Percentiles rank a stretch among this genome's conserved stretches.
Conservation (phyloP, 2,113 vertebrate genomes). For the Pardalotus punctatus region DNA sequence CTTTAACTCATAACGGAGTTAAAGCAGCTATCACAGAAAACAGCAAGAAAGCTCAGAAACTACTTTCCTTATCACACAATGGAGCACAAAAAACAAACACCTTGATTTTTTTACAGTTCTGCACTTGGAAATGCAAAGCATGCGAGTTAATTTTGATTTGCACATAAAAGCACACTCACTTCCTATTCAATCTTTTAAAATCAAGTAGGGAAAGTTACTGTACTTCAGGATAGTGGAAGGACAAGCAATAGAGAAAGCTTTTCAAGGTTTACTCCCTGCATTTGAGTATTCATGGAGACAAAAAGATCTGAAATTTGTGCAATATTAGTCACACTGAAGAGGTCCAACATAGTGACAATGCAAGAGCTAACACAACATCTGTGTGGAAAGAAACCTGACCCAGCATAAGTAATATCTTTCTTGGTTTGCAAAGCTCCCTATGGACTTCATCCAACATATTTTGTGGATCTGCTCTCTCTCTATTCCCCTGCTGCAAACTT, state of each 20-base stretch:
- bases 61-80: not conserved
- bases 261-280: not conserved
- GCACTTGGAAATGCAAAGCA: not conserved
- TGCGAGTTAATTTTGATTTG: not conserved
- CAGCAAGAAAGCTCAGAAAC: not conserved
- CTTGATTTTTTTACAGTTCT: not conserved
- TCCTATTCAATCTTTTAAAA: not conserved
- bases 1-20: not conserved
- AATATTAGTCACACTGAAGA: constrained; percentile 5
- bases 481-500: not conserved
- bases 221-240: not conserved
- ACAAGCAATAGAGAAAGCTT: not conserved
- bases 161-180: not conserved
- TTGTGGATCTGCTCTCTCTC: not conserved
- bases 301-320: not conserved
- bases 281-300: not conserved
- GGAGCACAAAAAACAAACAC: not conserved
- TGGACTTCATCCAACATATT: not conserved
- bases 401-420: constrained; percentile 2
- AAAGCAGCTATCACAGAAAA: not conserved
- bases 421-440: not conserved
- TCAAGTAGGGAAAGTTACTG: not conserved
- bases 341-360: constrained; percentile 21
- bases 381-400: constrained; percentile 15
- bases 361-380: constrained; percentile 39